A percentile compares a stretch with the other conserved stretches of the same genome.
Evolutionary conservation across 2,888 invertebrate genomes (phyloP).

Genomic region (Metopia argyrocephala): DNA sequence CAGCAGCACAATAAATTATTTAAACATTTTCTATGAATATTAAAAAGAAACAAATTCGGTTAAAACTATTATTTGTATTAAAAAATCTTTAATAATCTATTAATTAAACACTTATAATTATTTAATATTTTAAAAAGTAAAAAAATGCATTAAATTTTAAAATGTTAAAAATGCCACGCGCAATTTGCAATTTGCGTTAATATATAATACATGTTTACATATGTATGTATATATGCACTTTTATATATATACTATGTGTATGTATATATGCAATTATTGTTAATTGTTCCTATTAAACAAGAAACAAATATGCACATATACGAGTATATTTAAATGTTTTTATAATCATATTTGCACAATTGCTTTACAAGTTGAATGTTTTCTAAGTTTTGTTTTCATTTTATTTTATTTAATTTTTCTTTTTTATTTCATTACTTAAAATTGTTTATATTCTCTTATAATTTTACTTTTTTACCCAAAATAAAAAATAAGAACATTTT

Average conservation of each 20-base stretch:
- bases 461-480: slow-evolving; percentile 36
- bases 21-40: slow-evolving; percentile 1
- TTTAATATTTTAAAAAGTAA: slow-evolving; percentile 3
- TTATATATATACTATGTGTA: too few relatives aligned
- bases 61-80: slow-evolving; percentile 66
- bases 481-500: slow-evolving; percentile 31
- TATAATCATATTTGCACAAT: slow-evolving; percentile 71
- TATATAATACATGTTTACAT: too few relatives aligned
- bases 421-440: slow-evolving; percentile 34
- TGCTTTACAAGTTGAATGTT: slow-evolving; percentile 67
- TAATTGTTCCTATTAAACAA: neutral
- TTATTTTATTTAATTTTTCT: slow-evolving; percentile 45
- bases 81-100: neutral
- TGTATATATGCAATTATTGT: neutral
- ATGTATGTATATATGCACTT: too few relatives aligned
- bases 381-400: slow-evolving; percentile 52
- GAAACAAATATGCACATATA: slow-evolving; percentile 24
- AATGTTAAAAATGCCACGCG: slow-evolving; percentile 73
- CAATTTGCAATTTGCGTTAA: slow-evolving; percentile 64
- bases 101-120: slow-evolving; percentile 61
- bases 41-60: slow-evolving; percentile 63
- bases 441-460: slow-evolving; percentile 19
- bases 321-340: neutral
- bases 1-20: slow-evolving; percentile 64
- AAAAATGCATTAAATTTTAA: slow-evolving; percentile 30